Percentiles rank a stretch among this genome's conserved stretches.
Conservation (phyloP, 2,888 invertebrate genomes). For the Slavum lentiscoides region DNA sequence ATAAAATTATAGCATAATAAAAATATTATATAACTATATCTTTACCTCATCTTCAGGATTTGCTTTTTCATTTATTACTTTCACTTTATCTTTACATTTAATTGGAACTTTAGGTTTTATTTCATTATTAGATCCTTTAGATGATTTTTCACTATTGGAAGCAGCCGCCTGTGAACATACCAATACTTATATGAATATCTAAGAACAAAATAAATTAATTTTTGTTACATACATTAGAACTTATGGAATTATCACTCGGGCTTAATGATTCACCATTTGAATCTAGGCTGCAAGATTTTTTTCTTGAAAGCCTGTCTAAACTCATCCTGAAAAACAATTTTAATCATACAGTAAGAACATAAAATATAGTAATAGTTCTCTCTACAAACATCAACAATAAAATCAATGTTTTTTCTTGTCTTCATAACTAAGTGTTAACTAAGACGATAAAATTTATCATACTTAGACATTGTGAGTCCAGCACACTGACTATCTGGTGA, state of each 20-base stretch:
- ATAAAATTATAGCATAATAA: neutral
- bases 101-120: conserved; percentile 31
- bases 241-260: conserved; percentile 39
- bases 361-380: neutral
- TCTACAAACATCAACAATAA: too few relatives aligned
- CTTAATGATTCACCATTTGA: conserved; percentile 41
- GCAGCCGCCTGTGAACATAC: conserved; percentile 15
- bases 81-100: conserved; percentile 49
- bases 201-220: neutral
- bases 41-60: conserved; percentile 47
- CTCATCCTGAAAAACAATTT: conserved; percentile 41
- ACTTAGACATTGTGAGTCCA: conserved; percentile 48
- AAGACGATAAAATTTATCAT: neutral
- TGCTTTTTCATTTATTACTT: conserved; percentile 42
- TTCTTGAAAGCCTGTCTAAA: conserved; percentile 47
- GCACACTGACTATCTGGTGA: conserved; percentile 49
- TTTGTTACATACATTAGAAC: conserved; percentile 41
- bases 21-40: neutral
- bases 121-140: conserved; percentile 42
- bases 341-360: neutral
- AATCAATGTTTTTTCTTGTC: too few relatives aligned
- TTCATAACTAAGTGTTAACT: neutral
- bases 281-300: conserved; percentile 42
- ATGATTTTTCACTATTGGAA: conserved; percentile 41
- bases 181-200: neutral